Evolutionary conservation across 2,888 invertebrate species (phyloP).

Genomic region (Microctonus hyperodae): DNA sequence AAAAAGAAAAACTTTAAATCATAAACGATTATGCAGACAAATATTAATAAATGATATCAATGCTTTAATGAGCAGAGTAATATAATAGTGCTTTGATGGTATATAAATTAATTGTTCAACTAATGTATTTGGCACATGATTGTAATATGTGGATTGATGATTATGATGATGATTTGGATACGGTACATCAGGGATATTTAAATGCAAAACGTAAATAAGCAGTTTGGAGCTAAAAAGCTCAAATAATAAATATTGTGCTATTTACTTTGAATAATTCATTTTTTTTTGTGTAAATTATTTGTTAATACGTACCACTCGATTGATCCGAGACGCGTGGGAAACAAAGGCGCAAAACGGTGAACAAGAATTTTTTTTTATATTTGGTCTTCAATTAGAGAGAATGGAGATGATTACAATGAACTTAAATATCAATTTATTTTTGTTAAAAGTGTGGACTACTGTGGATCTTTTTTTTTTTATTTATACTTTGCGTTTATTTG

Average conservation of each 20-base stretch:
- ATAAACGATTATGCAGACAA: neutral
- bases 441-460: neutral
- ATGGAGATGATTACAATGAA: slow-evolving; percentile 46
- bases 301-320: slow-evolving; percentile 62
- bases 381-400: slow-evolving; percentile 41
- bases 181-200: slow-evolving; percentile 21
- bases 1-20: slow-evolving; percentile 38
- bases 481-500: slow-evolving; percentile 33
- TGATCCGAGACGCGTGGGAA: slow-evolving; percentile 64
- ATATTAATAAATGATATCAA: too few species aligned
- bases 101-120: slow-evolving; percentile 19
- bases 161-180: slow-evolving; percentile 21
- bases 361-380: slow-evolving; percentile 56
- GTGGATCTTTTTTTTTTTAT: slow-evolving; percentile 6
- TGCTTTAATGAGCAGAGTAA: neutral
- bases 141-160: slow-evolving; percentile 17
- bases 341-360: slow-evolving; percentile 63
- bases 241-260: slow-evolving; percentile 36
- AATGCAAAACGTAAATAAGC: slow-evolving; percentile 36
- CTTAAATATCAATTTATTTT: slow-evolving; percentile 41
- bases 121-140: neutral
- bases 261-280: slow-evolving; percentile 36
- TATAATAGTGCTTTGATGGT: neutral
- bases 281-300: slow-evolving; percentile 29
- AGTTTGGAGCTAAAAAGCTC: slow-evolving; percentile 54